These are phyloP conservation scores for Hylaeus anthracinus DNA, from an alignment of 1,140 invertebrate species.

Conservation along the genomic window DNA sequence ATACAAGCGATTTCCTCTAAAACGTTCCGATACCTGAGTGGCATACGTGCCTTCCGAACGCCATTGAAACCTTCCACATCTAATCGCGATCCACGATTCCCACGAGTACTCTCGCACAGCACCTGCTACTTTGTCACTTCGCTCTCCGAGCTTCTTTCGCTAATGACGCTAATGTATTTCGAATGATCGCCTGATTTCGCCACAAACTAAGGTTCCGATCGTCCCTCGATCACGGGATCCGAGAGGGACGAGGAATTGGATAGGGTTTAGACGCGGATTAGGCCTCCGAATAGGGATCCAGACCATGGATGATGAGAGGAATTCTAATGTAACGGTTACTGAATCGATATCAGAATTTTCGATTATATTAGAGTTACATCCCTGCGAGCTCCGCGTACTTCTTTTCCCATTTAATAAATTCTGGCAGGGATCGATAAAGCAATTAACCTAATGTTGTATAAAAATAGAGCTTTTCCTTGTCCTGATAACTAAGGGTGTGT, in stretches of 20 bases:
- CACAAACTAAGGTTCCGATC: not conserved
- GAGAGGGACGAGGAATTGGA: not conserved
- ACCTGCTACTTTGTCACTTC: not conserved
- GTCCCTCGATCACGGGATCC: not conserved
- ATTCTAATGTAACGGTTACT: too few species aligned
- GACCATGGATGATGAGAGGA: too few species aligned
- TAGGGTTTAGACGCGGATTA: not conserved
- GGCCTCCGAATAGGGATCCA: too few species aligned
- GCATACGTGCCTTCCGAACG: slow-evolving; percentile 36
- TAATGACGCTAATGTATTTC: slow-evolving; percentile 21
- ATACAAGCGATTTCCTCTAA: slow-evolving; percentile 60
- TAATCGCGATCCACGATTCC: not conserved
- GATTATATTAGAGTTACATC: not conserved
- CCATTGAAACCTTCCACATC: not conserved
- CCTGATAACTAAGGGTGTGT: too few species aligned
- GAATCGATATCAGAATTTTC: too few species aligned
- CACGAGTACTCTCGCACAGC: not conserved
- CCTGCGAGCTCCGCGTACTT: too few species aligned
- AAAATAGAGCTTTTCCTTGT: too few species aligned
- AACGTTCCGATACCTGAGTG: slow-evolving; percentile 56
- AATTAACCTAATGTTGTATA: too few species aligned
- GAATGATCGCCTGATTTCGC: not conserved
- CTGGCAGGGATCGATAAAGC: too few species aligned
- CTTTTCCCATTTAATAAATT: too few species aligned
- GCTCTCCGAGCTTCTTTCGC: not conserved